A percentile compares a stretch with the other conserved stretches of the same genome.
These are phyloP conservation scores for Nymphalis urticae DNA, from an alignment of 2,888 invertebrate genomes.

Conservation along the genomic window DNA sequence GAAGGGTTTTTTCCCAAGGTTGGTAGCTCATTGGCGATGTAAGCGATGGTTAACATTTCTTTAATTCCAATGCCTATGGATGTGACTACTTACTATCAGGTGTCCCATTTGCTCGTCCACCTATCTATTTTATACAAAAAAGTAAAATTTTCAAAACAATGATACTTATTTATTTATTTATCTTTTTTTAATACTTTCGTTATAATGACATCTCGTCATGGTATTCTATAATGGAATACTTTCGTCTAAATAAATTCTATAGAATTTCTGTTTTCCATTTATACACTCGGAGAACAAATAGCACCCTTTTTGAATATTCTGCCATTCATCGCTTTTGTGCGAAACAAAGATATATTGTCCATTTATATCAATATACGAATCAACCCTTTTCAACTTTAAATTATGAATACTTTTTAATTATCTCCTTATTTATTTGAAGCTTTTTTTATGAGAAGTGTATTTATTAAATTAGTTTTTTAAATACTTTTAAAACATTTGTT, in stretches of 20 bases:
- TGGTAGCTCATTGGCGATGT: too few relatives aligned
- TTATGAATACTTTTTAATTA: conserved; percentile 9
- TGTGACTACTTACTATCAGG: too few relatives aligned
- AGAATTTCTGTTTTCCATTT: conserved; percentile 26
- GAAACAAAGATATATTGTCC: conserved; percentile 39
- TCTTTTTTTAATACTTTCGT: too few relatives aligned
- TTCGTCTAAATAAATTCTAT: conserved; percentile 17
- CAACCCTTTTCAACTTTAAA: conserved; percentile 37
- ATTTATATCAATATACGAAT: conserved; percentile 36
- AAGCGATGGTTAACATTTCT: too few relatives aligned
- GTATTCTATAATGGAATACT: background rate
- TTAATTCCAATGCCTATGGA: too few relatives aligned
- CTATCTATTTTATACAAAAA: too few relatives aligned
- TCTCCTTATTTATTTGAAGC: background rate
- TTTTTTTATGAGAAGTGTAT: background rate
- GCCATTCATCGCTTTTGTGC: conserved; percentile 32
- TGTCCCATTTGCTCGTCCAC: too few relatives aligned
- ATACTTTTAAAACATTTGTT: too few relatives aligned
- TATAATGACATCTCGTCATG: background rate
- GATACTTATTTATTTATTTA: background rate
- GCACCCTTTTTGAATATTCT: conserved; percentile 34
- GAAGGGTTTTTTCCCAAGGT: too few relatives aligned
- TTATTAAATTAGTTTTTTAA: background rate
- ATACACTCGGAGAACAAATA: conserved; percentile 32
- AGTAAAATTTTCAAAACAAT: too few relatives aligned